Evolutionary conservation across 2,113 vertebrate species (phyloP).

Genomic region (Apteryx owenii): DNA sequence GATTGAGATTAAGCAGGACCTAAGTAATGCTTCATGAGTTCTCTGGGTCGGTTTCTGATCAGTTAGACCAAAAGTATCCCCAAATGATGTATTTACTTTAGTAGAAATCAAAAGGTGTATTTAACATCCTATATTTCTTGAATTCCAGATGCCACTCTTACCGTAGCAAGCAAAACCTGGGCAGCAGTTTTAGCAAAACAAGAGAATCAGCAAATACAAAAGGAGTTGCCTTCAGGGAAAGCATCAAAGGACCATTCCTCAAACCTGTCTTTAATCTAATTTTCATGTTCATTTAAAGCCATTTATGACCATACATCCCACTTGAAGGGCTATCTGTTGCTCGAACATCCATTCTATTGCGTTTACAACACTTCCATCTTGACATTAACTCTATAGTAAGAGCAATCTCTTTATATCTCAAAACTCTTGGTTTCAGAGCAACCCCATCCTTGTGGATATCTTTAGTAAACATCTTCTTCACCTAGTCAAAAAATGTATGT

Average conservation of each 20-base stretch:
- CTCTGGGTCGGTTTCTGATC: not conserved
- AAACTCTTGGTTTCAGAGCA: not conserved
- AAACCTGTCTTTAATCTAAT: not conserved
- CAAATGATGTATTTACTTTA: not conserved
- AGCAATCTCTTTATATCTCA: not conserved
- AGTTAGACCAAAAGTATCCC: not conserved
- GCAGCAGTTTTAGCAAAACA: not conserved
- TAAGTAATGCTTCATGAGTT: not conserved
- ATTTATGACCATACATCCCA: not conserved
- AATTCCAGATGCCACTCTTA: not conserved
- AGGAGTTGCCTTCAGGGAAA: not conserved
- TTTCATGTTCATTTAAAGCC: not conserved
- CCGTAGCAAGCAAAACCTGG: not conserved
- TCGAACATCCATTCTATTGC: not conserved
- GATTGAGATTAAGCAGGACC: not conserved
- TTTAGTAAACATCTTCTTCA: not conserved
- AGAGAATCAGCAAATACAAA: not conserved
- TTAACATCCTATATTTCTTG: not conserved
- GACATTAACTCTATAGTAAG: not conserved
- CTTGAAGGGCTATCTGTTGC: not conserved
- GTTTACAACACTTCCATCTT: not conserved
- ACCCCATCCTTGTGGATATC: no score
- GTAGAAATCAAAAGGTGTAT: not conserved
- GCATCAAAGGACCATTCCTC: not conserved
- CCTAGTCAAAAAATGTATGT: not conserved